phyloP scores from a whole-genome alignment of 2,888 invertebrate genomes.

The Diplolepis rosae region DNA sequence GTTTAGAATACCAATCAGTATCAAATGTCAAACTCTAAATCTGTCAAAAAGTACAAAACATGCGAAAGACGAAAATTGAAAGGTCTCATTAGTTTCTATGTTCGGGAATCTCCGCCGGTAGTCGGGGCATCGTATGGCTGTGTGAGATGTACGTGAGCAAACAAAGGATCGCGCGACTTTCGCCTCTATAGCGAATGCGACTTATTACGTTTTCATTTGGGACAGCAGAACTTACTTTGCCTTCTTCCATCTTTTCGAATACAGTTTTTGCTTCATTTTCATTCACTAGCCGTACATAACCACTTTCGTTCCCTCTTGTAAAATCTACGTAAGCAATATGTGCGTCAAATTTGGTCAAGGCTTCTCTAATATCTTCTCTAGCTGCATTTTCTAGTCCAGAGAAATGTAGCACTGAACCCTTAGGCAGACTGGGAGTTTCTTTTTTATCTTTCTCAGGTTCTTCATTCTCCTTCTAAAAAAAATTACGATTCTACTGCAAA shows the following conservation, averaged over 20 bases:
- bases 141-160: no score
- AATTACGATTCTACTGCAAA: no score
- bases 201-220: no score
- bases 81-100: no score
- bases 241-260: slow-evolving; percentile 79
- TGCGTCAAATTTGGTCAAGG: slow-evolving; percentile 77
- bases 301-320: slow-evolving; percentile 83
- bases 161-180: no score
- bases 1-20: no score
- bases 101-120: no score
- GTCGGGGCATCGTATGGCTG: no score
- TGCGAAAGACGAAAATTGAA: no score
- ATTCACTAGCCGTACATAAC: slow-evolving; percentile 82
- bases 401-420: slow-evolving; percentile 84
- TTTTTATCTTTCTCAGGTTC: slow-evolving; percentile 48
- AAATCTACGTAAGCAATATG: slow-evolving; percentile 86
- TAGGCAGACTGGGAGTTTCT: slow-evolving; percentile 77
- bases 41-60: no score
- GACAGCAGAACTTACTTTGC: slow-evolving; percentile 75
- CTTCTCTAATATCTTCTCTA: slow-evolving; percentile 84
- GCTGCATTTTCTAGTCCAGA: slow-evolving; percentile 78
- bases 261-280: slow-evolving; percentile 82
- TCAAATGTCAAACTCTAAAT: no score
- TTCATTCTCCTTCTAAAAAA: slow-evolving; percentile 42
- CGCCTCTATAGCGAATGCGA: no score